These are phyloP conservation scores for Paramisgurnus dabryanus DNA, from an alignment of 2,113 vertebrate species.

Conservation along the genomic window DNA sequence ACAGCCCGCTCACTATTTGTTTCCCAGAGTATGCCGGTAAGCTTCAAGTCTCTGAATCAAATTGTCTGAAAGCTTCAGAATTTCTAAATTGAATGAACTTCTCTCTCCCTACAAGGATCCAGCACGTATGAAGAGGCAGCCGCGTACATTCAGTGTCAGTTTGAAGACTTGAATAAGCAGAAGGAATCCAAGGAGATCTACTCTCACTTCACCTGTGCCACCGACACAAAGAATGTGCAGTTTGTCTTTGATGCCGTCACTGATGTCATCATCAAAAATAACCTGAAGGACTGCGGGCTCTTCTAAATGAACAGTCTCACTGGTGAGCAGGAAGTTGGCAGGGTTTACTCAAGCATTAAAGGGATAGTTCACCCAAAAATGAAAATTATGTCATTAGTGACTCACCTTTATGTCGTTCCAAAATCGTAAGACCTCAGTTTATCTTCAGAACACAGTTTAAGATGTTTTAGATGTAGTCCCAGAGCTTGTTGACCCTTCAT, in stretches of 20 bases:
- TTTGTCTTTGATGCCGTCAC: conserved; percentile 98
- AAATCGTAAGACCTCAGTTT: too few relatives aligned
- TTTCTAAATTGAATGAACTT: neutral
- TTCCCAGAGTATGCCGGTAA: conserved; percentile 97
- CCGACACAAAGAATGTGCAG: conserved; percentile 98
- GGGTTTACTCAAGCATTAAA: neutral
- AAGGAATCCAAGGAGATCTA: conserved; percentile 99
- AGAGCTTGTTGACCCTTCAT: too few relatives aligned
- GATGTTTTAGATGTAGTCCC: too few relatives aligned
- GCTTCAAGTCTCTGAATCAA: neutral
- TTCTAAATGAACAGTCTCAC: conserved; percentile 77
- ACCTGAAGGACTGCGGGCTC: conserved; percentile 98
- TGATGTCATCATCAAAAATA: conserved; percentile 99
- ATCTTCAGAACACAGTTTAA: too few relatives aligned
- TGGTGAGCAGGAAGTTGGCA: neutral
- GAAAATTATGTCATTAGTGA: too few relatives aligned
- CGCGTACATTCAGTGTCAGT: conserved; percentile 93
- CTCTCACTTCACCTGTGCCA: conserved; percentile 98
- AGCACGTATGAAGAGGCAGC: conserved; percentile 95
- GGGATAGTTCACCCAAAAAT: too few relatives aligned
- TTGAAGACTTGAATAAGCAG: conserved; percentile 95
- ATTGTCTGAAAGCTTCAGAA: neutral
- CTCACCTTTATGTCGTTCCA: neutral
- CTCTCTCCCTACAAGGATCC: conserved; percentile 73
- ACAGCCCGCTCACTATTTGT: conserved; percentile 96